Conservation (phyloP, 2,113 vertebrate genomes). For the Malurus elegans region DNA sequence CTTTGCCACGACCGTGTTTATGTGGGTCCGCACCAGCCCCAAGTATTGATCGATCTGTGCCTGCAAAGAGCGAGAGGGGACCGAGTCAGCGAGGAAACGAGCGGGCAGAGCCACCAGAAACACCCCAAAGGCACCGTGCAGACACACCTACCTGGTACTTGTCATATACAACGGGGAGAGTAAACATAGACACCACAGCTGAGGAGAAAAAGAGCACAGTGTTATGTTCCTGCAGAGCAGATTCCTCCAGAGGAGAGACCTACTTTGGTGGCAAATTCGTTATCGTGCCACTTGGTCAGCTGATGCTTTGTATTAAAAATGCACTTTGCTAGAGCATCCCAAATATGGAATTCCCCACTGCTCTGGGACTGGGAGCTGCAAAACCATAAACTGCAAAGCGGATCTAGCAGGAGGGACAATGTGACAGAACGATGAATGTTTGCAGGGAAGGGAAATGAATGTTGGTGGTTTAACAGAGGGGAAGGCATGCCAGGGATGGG, state of each 20-base stretch:
- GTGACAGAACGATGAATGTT: neutral
- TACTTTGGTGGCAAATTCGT: neutral
- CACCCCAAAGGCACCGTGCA: neutral
- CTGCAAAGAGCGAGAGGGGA: constrained; percentile 69
- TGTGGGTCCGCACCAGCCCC: constrained; percentile 93
- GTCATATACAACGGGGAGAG: constrained; percentile 95
- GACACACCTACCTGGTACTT: constrained; percentile 90
- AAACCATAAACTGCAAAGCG: neutral
- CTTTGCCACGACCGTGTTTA: constrained; percentile 95
- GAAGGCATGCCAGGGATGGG: neutral
- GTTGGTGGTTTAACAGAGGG: neutral
- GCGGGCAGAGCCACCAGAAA: neutral
- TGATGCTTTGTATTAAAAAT: constrained; percentile 12
- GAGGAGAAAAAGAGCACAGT: constrained; percentile 39
- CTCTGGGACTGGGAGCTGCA: neutral
- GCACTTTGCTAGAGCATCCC: neutral
- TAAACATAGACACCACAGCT: constrained; percentile 98
- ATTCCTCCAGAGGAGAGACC: constrained; percentile 23
- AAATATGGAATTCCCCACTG: neutral
- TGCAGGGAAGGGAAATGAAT: neutral
- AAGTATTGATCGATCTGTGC: constrained; percentile 98
- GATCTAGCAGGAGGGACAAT: neutral
- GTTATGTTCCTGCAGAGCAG: constrained; percentile 40
- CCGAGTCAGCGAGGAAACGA: neutral
- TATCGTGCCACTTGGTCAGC: neutral